phyloP scores from a whole-genome alignment of 30 jellyfish, hydroid and myxozoan genomes.

The Pseudorhiza aurosa region DNA sequence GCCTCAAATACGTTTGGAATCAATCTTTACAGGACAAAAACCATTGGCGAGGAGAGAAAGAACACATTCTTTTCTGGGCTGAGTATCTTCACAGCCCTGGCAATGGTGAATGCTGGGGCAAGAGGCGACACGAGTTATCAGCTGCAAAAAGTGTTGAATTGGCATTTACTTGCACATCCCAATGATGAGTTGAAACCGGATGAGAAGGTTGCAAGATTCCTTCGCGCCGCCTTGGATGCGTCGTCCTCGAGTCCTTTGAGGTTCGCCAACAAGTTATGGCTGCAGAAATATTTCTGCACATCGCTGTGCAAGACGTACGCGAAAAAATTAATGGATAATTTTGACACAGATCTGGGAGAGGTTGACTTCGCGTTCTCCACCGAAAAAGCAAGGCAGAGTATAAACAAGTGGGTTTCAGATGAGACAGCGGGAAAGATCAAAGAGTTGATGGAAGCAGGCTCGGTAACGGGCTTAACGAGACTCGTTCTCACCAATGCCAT shows the following conservation, averaged over 20 bases:
- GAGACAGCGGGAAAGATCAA: constrained; percentile 49
- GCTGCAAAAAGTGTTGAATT: constrained; percentile 44
- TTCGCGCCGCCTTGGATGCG: constrained; percentile 7
- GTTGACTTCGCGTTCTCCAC: constrained; percentile 39
- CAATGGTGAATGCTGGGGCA: constrained; percentile 62
- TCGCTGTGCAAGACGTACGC: constrained; percentile 14
- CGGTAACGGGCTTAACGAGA: constrained; percentile 45
- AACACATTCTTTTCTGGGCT: constrained; percentile 55
- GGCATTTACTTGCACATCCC: constrained; percentile 35
- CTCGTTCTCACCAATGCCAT: constrained; percentile 65
- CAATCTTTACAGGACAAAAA: constrained; percentile 38
- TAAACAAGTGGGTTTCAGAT: constrained; percentile 67
- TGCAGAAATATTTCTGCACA: constrained; percentile 45
- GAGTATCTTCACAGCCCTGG: constrained; percentile 65
- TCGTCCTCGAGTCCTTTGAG: constrained; percentile 13
- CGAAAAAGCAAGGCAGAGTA: constrained; percentile 22
- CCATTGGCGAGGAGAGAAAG: constrained; percentile 19
- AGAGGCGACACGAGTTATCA: constrained; percentile 59
- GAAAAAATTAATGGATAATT: constrained; percentile 7
- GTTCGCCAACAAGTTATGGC: constrained; percentile 67
- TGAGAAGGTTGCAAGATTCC: constrained; percentile 18
- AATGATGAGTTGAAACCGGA: constrained; percentile 24
- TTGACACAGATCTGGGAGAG: constrained; percentile 37
- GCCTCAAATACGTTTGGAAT: constrained; percentile 68
- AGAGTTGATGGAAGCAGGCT: constrained; percentile 52